Conservation (phyloP, 1,140 invertebrate species). For the Zaprionus kolodkinae region DNA sequence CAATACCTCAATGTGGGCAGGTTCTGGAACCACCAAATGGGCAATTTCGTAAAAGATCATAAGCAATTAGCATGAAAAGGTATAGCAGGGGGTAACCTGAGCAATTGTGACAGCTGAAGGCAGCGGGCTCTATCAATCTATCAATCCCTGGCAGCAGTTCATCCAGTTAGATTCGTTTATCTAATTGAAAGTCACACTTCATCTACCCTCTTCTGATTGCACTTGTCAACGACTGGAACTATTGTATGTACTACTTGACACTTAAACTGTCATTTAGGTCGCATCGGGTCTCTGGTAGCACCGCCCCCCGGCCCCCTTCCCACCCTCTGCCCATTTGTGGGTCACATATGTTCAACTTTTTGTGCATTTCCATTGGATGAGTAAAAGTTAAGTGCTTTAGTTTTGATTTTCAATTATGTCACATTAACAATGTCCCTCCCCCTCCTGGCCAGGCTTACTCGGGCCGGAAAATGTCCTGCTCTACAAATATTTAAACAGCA, state of each 20-base stretch:
- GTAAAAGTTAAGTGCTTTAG: slow-evolving; percentile 82
- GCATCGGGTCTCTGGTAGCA: not conserved
- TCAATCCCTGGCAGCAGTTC: slow-evolving; percentile 36
- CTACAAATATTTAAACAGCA: slow-evolving; percentile 60
- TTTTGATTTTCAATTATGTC: slow-evolving; percentile 84
- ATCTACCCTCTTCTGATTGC: slow-evolving; percentile 58
- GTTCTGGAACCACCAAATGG: slow-evolving; percentile 23
- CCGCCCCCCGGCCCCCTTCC: not conserved
- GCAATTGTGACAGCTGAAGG: slow-evolving; percentile 66
- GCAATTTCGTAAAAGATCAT: slow-evolving; percentile 66
- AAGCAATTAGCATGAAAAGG: slow-evolving; percentile 73
- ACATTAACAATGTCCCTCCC: slow-evolving; percentile 64
- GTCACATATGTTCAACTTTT: slow-evolving; percentile 78
- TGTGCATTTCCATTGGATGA: slow-evolving; percentile 65
- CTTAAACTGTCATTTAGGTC: slow-evolving; percentile 77
- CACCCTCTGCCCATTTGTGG: slow-evolving; percentile 22
- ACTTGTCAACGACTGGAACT: slow-evolving; percentile 62
- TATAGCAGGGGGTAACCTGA: slow-evolving; percentile 55
- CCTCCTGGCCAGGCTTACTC: slow-evolving; percentile 50
- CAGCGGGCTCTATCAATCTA: slow-evolving; percentile 24
- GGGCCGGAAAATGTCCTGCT: slow-evolving; percentile 30
- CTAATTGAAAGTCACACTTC: slow-evolving; percentile 69
- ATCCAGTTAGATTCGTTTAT: slow-evolving; percentile 25
- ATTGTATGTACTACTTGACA: slow-evolving; percentile 64
- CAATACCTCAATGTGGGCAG: slow-evolving; percentile 71